Base-by-base conservation (phyloP, 2,888 invertebrate species). In the Andrena camellia region DNA sequence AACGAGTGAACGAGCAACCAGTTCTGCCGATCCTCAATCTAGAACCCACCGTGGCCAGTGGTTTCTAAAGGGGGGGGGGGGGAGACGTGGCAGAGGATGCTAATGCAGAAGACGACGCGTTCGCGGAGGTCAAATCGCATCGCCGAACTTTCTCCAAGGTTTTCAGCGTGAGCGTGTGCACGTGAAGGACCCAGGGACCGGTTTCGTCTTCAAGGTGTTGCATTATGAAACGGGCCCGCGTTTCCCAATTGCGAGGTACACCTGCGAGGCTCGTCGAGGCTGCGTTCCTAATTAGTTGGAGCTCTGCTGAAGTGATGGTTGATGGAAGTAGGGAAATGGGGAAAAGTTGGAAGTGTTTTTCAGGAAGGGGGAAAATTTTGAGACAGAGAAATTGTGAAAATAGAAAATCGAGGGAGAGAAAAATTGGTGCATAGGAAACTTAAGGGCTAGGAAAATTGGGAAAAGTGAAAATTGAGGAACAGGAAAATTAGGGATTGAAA, bases 141-240 rank as follows among this genome's bases (percentile, higher is more conserved):
- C 82, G 68, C 72, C 84, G 78, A 88, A 86, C 90, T 86, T 90
- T 87, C 86, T 82, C 86, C 73, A 50, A 42, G 23, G 17, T 73
- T 60, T 68, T 82, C 62, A 72, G 52, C 73, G 63, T 63, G 59
- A 59, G 72, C 54, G 59, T 68, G 20, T 71, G 50, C 63, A 52
- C 35, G 63, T 20, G 62, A 75, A 33, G 20, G 54, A 17, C 52
- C 48, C 23, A 17, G 26, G 29, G 76, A 83, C 84, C 69, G 84
- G 84, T 81, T 76, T 60, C 35, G 48, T 79, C 76, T 68, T 78
- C 73, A 67, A 60, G 54, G 73, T 82, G 66, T 54, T 72, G 69
- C 75, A 77, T 82, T 83, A 70, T 76, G 70, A 63, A 81, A 81
- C 42, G n/a, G 42, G n/a, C 35, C 67, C 23, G 26, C 13, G 23